These are phyloP conservation scores for Catocala sponsa DNA, from an alignment of 2,888 invertebrate genomes.

Conservation along the genomic window DNA sequence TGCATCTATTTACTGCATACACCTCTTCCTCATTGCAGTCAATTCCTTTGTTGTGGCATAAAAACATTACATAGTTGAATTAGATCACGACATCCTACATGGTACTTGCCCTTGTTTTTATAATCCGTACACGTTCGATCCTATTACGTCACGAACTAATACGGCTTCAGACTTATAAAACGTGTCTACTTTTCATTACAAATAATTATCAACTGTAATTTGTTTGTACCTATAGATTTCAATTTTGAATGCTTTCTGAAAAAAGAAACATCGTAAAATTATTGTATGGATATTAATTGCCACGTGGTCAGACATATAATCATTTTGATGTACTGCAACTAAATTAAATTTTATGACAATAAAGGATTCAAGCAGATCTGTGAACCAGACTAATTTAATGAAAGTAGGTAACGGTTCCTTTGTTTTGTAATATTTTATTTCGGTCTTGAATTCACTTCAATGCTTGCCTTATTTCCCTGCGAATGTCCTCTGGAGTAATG, in stretches of 20 bases:
- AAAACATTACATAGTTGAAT: not conserved
- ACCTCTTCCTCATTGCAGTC: not conserved
- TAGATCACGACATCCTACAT: not conserved
- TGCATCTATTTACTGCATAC: not conserved
- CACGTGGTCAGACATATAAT: no score
- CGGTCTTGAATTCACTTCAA: no score
- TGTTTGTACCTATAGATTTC: slow-evolving; percentile 8
- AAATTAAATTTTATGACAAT: no score
- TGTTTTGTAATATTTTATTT: no score
- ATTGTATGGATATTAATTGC: no score
- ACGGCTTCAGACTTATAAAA: slow-evolving; percentile 35
- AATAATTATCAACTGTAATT: slow-evolving; percentile 8
- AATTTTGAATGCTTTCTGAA: slow-evolving; percentile 11
- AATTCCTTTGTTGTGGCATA: slow-evolving; percentile 1
- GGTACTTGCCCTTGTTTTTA: slow-evolving; percentile 22
- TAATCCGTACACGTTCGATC: slow-evolving; percentile 18
- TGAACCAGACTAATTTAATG: no score
- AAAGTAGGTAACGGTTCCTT: no score
- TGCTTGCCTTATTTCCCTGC: no score
- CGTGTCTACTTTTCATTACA: slow-evolving; percentile 15
- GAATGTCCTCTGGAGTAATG: no score
- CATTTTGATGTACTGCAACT: no score
- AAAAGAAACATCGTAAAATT: no score
- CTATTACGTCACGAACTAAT: slow-evolving; percentile 44
- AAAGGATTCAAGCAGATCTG: no score